Evolutionary conservation across 2,797 vertebrate species (phyloP).

Genomic region (Buphagus erythrorhynchus): DNA sequence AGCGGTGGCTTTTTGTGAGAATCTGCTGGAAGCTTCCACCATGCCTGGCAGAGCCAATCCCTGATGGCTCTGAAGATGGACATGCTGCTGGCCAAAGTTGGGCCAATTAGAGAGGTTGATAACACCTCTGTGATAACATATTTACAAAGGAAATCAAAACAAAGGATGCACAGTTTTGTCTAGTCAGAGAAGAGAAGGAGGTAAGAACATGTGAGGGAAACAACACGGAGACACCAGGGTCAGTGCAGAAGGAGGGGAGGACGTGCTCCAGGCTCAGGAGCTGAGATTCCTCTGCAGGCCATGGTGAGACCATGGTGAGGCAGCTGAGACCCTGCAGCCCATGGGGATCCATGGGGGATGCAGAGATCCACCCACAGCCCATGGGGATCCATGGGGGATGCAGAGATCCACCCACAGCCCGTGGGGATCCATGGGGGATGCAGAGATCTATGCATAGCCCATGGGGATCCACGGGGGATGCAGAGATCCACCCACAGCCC

Average conservation of each 20-base stretch:
- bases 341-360: neutral
- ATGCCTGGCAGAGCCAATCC: neutral
- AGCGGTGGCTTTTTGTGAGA: too few relatives aligned
- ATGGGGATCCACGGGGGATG: neutral
- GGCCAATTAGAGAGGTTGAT: too few relatives aligned
- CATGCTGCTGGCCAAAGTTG: neutral
- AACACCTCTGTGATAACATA: neutral
- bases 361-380: neutral
- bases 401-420: too few relatives aligned
- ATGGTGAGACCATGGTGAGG: neutral
- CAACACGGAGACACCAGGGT: neutral
- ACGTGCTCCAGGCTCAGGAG: fast-evolving
- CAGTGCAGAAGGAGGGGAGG: neutral
- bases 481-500: neutral
- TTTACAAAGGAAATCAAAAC: neutral
- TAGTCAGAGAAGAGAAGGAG: neutral
- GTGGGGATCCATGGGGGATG: too few relatives aligned
- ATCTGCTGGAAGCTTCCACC: neutral
- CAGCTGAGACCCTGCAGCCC: neutral
- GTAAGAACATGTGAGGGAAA: neutral
- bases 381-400: fast-evolving
- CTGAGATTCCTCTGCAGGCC: fast-evolving
- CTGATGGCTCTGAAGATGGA: neutral
- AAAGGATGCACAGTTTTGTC: neutral
- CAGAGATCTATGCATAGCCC: too few relatives aligned